Evolutionary conservation across 2,113 vertebrate genomes (phyloP), one percentile per base, ranked within the genome.

Genomic region (Corvus hawaiiensis): DNA sequence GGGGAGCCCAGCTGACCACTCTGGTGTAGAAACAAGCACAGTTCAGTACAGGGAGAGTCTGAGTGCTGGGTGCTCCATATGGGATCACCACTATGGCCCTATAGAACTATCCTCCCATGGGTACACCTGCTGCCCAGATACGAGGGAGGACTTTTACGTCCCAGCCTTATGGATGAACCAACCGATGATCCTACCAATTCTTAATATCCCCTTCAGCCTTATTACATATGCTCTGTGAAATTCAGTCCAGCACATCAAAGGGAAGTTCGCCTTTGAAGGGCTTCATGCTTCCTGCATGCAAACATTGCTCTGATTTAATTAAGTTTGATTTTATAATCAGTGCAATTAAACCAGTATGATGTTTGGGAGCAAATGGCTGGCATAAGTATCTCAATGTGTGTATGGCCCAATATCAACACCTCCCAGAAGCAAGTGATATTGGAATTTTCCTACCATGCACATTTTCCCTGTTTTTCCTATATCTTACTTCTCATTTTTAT

Each of bases 241-340:
- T 84, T 92, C 76, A 84, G 83, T 86, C 56, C 93, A 89, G 76
- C 0, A 16, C 83, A 94, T 94, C 94, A 97, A 96, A 96, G 61
- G 41, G 41, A 89, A 72, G 4, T 72, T 87, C 93, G 83, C 64
- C 68, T 95, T 94, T 95, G 90, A 97, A 96, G 76, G 72, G 9
- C 67, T 84, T 51, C 44, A 39, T 90, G 87, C 58, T 89, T 86
- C 46, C 73, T 94, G 83, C 83, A 87, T 93, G 64, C 85, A 94
- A 93, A 92, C 27, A 8, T 86, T 74, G 61, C 44, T 94, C 59
- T 71, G 56, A 69, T 89, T 93, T 95, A 93, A 90, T 96, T 88
- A 84, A 75, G 58, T 49, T 90, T 92, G 79, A 78, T 95, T 96
- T 95, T 95, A 61, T 81, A 93, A 94, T 93, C 61, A 71, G n/a